Evolutionary conservation across 2,797 vertebrate genomes (phyloP).

Genomic region (Dendrocincla fuliginosa): DNA sequence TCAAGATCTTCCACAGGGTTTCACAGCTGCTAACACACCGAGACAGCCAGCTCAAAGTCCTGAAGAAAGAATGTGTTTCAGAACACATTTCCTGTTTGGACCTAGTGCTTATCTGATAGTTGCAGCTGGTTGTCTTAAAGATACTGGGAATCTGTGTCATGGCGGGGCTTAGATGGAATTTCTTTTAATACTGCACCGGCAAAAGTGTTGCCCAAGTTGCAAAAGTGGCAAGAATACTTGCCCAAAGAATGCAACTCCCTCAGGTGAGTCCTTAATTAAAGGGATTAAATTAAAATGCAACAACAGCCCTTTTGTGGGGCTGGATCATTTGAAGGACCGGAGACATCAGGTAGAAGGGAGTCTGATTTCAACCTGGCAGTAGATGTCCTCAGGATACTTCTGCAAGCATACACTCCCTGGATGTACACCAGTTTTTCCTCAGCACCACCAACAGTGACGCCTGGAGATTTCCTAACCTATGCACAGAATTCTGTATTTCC

Average conservation of each 20-base stretch:
- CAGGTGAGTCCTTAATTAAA: background rate
- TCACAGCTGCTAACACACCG: background rate
- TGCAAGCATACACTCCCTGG: background rate
- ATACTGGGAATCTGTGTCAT: background rate
- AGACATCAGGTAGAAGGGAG: background rate
- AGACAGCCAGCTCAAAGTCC: background rate
- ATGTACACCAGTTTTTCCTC: background rate
- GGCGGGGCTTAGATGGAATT: background rate
- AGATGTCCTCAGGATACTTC: background rate
- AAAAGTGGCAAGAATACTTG: background rate
- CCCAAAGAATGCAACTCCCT: background rate
- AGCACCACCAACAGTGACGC: background rate
- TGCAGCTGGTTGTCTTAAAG: background rate
- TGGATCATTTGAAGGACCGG: background rate
- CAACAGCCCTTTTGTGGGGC: background rate
- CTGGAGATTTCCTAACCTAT: background rate
- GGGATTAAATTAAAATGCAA: background rate
- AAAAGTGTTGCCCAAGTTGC: background rate
- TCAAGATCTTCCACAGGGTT: background rate
- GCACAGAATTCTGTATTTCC: background rate
- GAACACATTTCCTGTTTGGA: background rate
- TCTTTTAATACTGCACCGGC: background rate
- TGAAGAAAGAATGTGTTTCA: background rate
- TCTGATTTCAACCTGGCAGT: background rate
- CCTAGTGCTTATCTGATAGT: background rate